phyloP scores from a whole-genome alignment of 2,888 invertebrate species.

The Dinocampus coccinellae region DNA sequence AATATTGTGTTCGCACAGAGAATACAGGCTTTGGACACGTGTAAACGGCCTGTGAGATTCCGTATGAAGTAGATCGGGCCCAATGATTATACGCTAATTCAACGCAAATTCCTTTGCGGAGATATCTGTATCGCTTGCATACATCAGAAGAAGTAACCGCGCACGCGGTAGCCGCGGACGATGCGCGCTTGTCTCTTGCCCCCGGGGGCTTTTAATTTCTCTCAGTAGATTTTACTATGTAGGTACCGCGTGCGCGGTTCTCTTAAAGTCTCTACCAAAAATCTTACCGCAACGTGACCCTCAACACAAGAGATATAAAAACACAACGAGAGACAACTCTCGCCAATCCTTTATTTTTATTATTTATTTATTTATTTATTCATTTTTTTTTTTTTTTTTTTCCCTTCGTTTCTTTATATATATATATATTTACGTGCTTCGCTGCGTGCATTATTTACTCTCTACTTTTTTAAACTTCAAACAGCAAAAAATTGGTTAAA shows the following conservation, averaged over 20 bases:
- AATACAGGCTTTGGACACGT: conserved; percentile 67
- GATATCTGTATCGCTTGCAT: conserved; percentile 68
- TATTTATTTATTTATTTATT: neutral
- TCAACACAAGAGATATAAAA: neutral
- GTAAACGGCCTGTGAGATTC: conserved; percentile 67
- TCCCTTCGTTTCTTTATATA: neutral
- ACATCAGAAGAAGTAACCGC: conserved; percentile 54
- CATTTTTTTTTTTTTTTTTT: neutral
- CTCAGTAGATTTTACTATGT: neutral
- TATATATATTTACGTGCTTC: neutral
- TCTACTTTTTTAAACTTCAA: neutral
- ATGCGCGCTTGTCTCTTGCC: conserved; percentile 24
- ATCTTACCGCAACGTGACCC: neutral
- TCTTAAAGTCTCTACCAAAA: neutral
- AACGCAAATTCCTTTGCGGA: conserved; percentile 67
- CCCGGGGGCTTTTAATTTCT: conserved; percentile 2
- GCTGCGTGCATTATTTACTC: neutral
- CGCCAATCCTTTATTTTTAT: neutral
- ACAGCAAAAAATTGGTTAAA: neutral
- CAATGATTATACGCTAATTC: conserved; percentile 69
- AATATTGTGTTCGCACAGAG: conserved; percentile 68
- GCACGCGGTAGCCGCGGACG: conserved; percentile 39
- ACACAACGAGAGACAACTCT: neutral
- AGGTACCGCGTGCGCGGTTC: neutral
- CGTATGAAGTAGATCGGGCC: conserved; percentile 67